phyloP scores from a whole-genome alignment of 2,888 invertebrate species.

The Oscheius myriophilus region DNA sequence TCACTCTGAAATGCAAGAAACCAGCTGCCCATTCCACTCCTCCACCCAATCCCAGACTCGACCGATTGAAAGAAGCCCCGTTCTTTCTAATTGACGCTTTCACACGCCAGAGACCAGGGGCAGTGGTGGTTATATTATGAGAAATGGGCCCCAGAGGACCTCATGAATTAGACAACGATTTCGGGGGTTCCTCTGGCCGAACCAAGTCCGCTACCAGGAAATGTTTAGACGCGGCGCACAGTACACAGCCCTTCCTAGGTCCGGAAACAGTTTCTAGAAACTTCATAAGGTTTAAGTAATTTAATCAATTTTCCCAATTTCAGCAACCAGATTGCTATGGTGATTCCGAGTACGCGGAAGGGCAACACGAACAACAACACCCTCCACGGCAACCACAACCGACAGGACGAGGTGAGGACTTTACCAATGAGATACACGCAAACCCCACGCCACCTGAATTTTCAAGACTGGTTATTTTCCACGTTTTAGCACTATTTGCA shows the following conservation, averaged over 20 bases:
- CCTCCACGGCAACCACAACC: background rate
- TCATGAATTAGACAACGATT: conserved; percentile 28
- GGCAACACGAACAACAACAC: conserved; percentile 34
- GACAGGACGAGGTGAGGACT: too few relatives aligned
- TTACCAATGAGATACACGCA: too few relatives aligned
- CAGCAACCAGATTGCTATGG: conserved; percentile 59
- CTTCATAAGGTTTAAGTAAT: background rate
- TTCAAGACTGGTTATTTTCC: too few relatives aligned
- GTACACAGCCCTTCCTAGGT: conserved; percentile 2
- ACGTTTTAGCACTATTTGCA: too few relatives aligned
- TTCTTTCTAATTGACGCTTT: background rate
- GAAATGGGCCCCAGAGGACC: conserved; percentile 20
- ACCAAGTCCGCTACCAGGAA: background rate
- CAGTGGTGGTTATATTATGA: conserved; percentile 25
- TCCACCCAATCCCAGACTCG: background rate
- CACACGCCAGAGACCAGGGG: conserved; percentile 11
- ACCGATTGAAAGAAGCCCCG: background rate
- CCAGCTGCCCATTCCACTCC: too few relatives aligned
- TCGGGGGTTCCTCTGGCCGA: background rate
- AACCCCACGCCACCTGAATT: too few relatives aligned
- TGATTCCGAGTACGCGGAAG: conserved; percentile 57
- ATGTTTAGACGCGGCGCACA: conserved; percentile 22
- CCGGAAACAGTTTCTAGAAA: background rate
- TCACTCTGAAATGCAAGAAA: too few relatives aligned
- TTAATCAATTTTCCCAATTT: conserved; percentile 6